Base-by-base conservation (phyloP, 1,140 invertebrate species). In the Pteromalus puparum region DNA sequence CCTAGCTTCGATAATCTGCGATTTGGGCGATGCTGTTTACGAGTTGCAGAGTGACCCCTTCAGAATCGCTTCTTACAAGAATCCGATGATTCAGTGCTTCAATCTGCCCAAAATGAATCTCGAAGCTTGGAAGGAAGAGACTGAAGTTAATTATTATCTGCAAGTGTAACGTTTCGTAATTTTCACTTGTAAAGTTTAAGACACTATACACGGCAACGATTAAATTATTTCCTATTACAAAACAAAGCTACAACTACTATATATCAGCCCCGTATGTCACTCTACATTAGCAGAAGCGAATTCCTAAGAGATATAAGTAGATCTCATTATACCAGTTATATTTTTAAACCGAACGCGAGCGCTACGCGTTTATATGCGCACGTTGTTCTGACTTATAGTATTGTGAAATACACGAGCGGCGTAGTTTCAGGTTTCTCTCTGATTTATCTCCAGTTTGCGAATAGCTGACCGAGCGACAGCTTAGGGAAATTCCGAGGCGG, bases 1-100 rank as follows among this genome's bases (percentile, higher is more conserved):
- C 83, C 87, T 95, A 38, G 91, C 94, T 15, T 86, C 94, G 30
- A 89, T 95, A 18, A 85, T 95, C 34, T 95, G 95, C 87, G 94
- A 95, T 90, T 95, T 94, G 86, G 92, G 93, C 6, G 94, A 95
- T 86, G 91, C 93, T 68, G 91, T 95, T 78, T 87, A 89, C 15
- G 87, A 83, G 68, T 38, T 87, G 65, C 86, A 87, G 72, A 42
- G 34, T 24, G 65, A 88, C 75, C 75, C 83, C 65, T 89, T 87
- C 74, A 85, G 83, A 74, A 10, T 67, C 2, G 68, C 73, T 46
- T 74, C 76, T 87, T 89, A 26, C 83, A 93, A 93, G 73, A 94
- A 94, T 88, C 90, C 92, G 81, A 87, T 91, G 68, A 89, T 91
- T 28, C 83, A 88, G 3, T 94, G 94, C 85, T 86, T 88, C 24